Evolutionary conservation across 2,888 invertebrate species (phyloP).

Genomic region (Cryptophagus acutangulus): DNA sequence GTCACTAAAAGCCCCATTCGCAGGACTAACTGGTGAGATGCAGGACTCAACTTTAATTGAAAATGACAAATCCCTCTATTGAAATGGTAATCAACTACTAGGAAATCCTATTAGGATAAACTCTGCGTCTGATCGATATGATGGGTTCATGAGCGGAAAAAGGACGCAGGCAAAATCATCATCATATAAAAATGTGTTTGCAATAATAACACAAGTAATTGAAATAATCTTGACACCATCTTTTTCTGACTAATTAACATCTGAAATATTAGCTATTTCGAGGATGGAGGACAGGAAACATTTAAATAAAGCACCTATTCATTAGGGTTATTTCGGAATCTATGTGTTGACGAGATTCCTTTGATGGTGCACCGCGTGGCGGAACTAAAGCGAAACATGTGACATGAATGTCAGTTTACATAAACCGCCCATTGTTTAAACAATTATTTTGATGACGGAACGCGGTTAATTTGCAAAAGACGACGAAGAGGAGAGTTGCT

Average conservation of each 20-base stretch:
- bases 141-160: constrained; percentile 1
- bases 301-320: constrained; percentile 45
- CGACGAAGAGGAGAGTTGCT: too few species aligned
- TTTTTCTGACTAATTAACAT: constrained; percentile 40
- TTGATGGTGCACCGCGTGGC: too few species aligned
- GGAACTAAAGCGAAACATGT: too few species aligned
- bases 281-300: constrained; percentile 44
- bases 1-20: constrained; percentile 36
- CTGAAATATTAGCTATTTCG: constrained; percentile 41
- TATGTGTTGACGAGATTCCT: too few species aligned
- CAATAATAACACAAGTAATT: too few species aligned
- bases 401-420: too few species aligned
- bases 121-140: constrained; percentile 48
- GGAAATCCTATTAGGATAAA: constrained; percentile 53
- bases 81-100: constrained; percentile 53
- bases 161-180: too few species aligned
- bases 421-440: too few species aligned
- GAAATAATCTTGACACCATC: too few species aligned
- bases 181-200: too few species aligned
- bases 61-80: constrained; percentile 53
- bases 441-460: too few species aligned
- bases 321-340: constrained; percentile 42
- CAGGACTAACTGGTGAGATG: constrained; percentile 42
- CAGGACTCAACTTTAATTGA: constrained; percentile 53
- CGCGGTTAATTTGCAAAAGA: too few species aligned